Conservation (phyloP, 1,140 invertebrate species). For the Apis dorsata region DNA sequence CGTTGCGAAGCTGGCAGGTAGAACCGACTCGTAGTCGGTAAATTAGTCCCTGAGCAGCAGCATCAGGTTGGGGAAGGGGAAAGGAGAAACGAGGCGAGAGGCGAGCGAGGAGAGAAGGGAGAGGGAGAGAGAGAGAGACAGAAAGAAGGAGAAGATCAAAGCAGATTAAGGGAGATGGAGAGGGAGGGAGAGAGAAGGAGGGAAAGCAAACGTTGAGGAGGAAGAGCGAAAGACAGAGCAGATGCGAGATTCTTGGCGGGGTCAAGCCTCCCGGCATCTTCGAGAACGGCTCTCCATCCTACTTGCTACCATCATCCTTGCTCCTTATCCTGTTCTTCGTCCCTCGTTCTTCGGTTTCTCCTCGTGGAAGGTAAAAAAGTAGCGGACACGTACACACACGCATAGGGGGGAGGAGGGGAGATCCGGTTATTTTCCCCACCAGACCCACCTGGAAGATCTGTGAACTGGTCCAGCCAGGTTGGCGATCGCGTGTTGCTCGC, state of each 20-base stretch:
- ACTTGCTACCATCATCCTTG: not conserved
- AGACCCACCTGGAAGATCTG: slow-evolving; percentile 48
- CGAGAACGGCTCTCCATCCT: slow-evolving; percentile 48
- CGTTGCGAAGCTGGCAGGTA: slow-evolving; percentile 48
- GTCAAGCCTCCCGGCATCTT: slow-evolving; percentile 68
- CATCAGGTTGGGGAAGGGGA: slow-evolving; percentile 30
- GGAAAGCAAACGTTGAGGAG: slow-evolving; percentile 24
- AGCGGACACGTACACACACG: slow-evolving; percentile 53
- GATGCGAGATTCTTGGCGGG: slow-evolving; percentile 73
- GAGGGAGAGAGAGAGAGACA: not conserved
- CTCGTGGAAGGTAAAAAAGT: slow-evolving; percentile 50
- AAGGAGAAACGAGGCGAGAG: slow-evolving; percentile 14
- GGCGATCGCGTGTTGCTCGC: slow-evolving; percentile 78
- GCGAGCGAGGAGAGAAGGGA: not conserved
- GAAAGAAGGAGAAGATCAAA: not conserved
- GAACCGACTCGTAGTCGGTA: slow-evolving; percentile 61
- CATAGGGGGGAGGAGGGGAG: not conserved
- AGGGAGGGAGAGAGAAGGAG: slow-evolving; percentile 1
- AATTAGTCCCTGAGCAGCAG: slow-evolving; percentile 62
- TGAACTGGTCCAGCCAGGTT: slow-evolving; percentile 65
- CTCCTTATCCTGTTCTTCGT: slow-evolving; percentile 24
- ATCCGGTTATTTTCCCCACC: slow-evolving; percentile 51
- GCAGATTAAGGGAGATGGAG: too few relatives aligned
- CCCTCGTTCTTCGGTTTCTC: slow-evolving; percentile 10
- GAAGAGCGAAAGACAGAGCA: slow-evolving; percentile 55